Conservation (phyloP, 2,113 vertebrate genomes). For the Callionymus lyra region DNA sequence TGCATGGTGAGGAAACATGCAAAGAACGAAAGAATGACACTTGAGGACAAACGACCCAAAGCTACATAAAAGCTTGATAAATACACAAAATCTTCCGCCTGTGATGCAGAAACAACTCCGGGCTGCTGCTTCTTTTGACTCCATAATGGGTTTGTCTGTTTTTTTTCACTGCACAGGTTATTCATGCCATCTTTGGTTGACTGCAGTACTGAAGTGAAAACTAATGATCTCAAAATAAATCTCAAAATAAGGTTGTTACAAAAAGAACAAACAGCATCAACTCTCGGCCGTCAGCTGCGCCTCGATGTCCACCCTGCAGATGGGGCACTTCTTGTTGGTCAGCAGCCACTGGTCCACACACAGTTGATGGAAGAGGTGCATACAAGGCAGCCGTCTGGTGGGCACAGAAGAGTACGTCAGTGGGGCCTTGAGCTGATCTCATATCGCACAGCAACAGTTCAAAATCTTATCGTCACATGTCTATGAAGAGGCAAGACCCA, state of each 20-base stretch:
- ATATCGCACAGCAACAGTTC: too few relatives aligned
- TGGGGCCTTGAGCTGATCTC: too few relatives aligned
- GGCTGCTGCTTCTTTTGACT: too few relatives aligned
- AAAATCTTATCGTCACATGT: too few relatives aligned
- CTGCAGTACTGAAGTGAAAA: constrained; percentile 88
- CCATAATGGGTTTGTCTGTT: too few relatives aligned
- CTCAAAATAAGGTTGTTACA: constrained; percentile 65
- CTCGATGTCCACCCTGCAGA: constrained; percentile 99
- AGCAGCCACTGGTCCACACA: constrained; percentile 98
- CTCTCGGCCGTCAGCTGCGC: constrained; percentile 96
- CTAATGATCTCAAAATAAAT: constrained; percentile 35
- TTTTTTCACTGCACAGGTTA: constrained; percentile 77
- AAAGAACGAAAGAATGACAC: constrained; percentile 80
- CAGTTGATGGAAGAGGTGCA: constrained; percentile 99
- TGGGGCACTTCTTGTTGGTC: constrained; percentile 99
- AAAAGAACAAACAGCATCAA: constrained; percentile 81
- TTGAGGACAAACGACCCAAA: constrained; percentile 76
- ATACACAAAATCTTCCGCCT: constrained; percentile 90
- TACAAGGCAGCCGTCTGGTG: constrained; percentile 91
- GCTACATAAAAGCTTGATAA: constrained; percentile 92
- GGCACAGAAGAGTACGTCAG: too few relatives aligned
- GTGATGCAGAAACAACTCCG: constrained; percentile 84
- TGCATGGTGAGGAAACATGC: constrained; percentile 98
- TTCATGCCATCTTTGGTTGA: constrained; percentile 99
- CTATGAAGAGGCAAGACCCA: too few relatives aligned